Conservation (phyloP, 1,140 invertebrate species). For the Halesus radiatus region DNA sequence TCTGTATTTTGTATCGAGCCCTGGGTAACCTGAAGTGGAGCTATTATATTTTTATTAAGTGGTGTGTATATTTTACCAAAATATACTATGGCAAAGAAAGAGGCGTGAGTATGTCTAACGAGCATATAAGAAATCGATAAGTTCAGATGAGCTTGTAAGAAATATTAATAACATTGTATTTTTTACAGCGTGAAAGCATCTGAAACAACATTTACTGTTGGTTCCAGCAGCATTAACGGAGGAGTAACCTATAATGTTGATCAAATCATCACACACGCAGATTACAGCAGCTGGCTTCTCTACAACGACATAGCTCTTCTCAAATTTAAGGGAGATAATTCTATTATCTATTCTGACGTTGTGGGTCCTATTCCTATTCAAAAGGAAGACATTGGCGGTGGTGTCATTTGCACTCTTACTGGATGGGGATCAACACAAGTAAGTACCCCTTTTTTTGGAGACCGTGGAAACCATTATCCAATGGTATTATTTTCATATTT, state of each 20-base stretch:
- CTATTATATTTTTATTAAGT: neutral
- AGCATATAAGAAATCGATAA: neutral
- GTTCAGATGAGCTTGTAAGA: neutral
- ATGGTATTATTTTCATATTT: too few species aligned
- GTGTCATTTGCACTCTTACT: constrained; percentile 65
- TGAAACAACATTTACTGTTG: constrained; percentile 36
- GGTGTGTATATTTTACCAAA: neutral
- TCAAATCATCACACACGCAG: constrained; percentile 60
- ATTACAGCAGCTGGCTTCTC: constrained; percentile 59
- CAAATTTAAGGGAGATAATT: constrained; percentile 12
- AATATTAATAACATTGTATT: neutral
- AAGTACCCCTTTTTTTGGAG: too few species aligned
- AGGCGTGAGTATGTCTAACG: too few species aligned
- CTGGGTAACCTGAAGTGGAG: too few species aligned
- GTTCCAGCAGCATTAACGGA: constrained; percentile 62
- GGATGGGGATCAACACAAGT: constrained; percentile 71
- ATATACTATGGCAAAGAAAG: neutral
- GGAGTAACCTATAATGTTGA: constrained; percentile 60
- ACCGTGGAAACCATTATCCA: too few species aligned
- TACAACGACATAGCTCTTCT: constrained; percentile 46
- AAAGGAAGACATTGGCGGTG: constrained; percentile 43
- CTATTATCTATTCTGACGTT: neutral
- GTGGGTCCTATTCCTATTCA: constrained; percentile 12
- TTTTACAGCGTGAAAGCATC: neutral
- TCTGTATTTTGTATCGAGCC: neutral